A percentile compares a stretch with the other conserved stretches of the same genome.
Evolutionary conservation across 2,113 vertebrate species (phyloP).

Genomic region (Dicrurus megarhynchus): DNA sequence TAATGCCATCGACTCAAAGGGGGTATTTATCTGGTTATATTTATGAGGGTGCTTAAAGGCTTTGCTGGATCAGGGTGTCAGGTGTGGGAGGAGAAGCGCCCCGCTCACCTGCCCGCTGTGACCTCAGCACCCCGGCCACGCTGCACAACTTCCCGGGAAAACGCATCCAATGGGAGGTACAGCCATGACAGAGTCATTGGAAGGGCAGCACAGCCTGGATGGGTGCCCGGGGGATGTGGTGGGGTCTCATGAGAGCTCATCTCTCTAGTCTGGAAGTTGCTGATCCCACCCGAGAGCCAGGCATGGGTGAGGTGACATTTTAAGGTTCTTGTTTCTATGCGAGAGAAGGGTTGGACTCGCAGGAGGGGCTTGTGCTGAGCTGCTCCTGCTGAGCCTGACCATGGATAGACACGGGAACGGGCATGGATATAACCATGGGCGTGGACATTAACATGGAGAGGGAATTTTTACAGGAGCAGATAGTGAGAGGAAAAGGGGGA

Average conservation of each 20-base stretch:
- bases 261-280: background rate
- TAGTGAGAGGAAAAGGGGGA: background rate
- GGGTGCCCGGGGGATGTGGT: background rate
- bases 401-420: background rate
- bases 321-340: background rate
- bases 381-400: background rate
- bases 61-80: background rate
- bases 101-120: rapidly evolving
- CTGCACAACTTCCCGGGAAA: background rate
- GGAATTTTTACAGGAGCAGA: background rate
- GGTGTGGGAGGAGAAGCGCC: background rate
- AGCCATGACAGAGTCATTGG: rapidly evolving
- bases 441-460: too few species aligned
- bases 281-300: background rate
- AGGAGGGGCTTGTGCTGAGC: background rate
- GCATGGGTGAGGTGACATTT: background rate
- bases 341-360: background rate
- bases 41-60: constrained; percentile 1
- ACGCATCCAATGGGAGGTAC: rapidly evolving
- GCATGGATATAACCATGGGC: rapidly evolving
- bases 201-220: background rate
- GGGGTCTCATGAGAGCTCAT: background rate
- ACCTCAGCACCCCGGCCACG: rapidly evolving
- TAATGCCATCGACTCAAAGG: background rate
- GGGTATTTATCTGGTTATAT: background rate